Evolutionary conservation across 2,797 vertebrate genomes (phyloP).

Genomic region (Amblyopsis hoosieri): DNA sequence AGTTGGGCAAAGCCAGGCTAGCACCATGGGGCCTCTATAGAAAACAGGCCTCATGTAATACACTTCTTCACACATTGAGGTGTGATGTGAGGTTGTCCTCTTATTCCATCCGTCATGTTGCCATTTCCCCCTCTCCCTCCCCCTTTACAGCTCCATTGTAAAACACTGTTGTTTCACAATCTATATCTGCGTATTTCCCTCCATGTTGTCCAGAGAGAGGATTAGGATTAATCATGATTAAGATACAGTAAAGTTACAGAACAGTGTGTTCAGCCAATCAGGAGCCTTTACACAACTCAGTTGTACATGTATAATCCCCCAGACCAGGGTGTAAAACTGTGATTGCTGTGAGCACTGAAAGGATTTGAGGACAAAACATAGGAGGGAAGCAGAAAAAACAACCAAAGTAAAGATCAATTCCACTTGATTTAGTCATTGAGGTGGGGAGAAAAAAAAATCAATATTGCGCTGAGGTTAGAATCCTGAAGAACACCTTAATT

Average conservation of each 20-base stretch:
- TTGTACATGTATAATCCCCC: constrained; percentile 3
- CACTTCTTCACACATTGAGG: too few species aligned
- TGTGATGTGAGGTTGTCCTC: neutral
- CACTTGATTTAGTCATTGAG: constrained; percentile 58
- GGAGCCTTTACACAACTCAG: constrained; percentile 20
- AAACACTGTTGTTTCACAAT: constrained; percentile 31
- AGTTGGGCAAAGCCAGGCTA: constrained; percentile 5
- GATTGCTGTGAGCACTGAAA: constrained; percentile 38
- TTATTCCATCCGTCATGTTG: constrained; percentile 3
- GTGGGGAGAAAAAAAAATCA: constrained; percentile 45
- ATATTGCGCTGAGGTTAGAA: constrained; percentile 63
- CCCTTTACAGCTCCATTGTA: constrained; percentile 15
- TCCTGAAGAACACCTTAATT: constrained; percentile 67
- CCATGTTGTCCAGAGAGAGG: constrained; percentile 63
- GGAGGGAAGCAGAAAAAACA: constrained; percentile 15
- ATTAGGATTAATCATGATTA: constrained; percentile 81
- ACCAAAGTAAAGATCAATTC: constrained; percentile 56
- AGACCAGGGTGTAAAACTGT: constrained; percentile 40
- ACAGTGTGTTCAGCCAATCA: constrained; percentile 54
- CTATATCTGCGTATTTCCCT: constrained; percentile 57
- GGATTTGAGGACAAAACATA: constrained; percentile 58
- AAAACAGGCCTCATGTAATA: too few species aligned
- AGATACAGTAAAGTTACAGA: constrained; percentile 73
- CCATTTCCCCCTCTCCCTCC: constrained; percentile 15
- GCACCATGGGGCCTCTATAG: constrained; percentile 16